A percentile compares a stretch with the other conserved stretches of the same genome.
Conservation (phyloP, 2,888 invertebrate species). For the Diadegma fenestrale region DNA sequence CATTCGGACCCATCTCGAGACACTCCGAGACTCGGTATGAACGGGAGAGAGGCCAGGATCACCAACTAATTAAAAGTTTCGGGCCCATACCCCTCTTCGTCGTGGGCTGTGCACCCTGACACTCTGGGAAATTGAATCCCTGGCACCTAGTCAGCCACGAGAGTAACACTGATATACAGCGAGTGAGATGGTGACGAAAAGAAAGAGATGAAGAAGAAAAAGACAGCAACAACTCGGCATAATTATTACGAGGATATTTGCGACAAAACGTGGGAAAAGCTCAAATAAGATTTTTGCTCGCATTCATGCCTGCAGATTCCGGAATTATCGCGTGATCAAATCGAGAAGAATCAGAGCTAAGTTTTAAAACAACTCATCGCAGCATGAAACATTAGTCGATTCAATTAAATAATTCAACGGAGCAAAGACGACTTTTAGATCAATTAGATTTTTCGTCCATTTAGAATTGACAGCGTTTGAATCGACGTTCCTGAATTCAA, state of each 20-base stretch:
- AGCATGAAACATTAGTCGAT: background rate
- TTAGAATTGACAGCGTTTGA: too few relatives aligned
- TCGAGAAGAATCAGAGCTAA: background rate
- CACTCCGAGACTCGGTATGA: slow-evolving; percentile 17
- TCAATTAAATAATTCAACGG: background rate
- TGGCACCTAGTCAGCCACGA: slow-evolving; percentile 40
- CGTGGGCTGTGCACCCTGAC: slow-evolving; percentile 42
- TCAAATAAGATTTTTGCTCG: background rate
- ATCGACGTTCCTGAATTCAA: too few relatives aligned
- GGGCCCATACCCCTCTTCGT: slow-evolving; percentile 49
- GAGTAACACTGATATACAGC: slow-evolving; percentile 33
- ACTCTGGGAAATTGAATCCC: slow-evolving; percentile 65
- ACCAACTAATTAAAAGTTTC: slow-evolving; percentile 80
- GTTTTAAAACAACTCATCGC: background rate
- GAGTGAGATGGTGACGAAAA: slow-evolving; percentile 3
- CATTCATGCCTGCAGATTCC: too few relatives aligned
- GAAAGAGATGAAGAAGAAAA: background rate
- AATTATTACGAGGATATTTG: slow-evolving; percentile 7
- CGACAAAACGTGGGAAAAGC: slow-evolving; percentile 24
- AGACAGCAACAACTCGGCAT: slow-evolving; percentile 18
- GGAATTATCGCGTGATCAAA: background rate
- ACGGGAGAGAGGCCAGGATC: slow-evolving; percentile 68
- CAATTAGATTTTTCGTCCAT: too few relatives aligned
- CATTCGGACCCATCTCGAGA: slow-evolving; percentile 47
- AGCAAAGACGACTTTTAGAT: background rate